A percentile compares a stretch with the other conserved stretches of the same genome.
Conservation (phyloP, 1,140 invertebrate species). For the Lordiphosa collinella region DNA sequence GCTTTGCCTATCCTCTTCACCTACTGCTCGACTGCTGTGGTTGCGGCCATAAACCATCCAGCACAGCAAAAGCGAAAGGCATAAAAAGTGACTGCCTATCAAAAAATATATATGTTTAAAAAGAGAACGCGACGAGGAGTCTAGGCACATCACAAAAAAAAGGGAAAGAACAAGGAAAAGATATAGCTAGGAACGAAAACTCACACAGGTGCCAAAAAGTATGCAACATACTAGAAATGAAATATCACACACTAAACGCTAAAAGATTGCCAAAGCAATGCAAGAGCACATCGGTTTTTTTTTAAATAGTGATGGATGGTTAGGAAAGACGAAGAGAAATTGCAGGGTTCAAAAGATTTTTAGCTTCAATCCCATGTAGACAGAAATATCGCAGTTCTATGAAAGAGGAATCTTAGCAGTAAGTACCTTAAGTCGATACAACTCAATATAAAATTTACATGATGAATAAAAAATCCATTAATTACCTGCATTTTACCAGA, state of each 20-base stretch:
- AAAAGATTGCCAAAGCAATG: conserved; percentile 54
- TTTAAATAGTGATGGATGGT: not conserved
- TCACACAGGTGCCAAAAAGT: conserved; percentile 67
- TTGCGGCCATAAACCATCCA: conserved; percentile 66
- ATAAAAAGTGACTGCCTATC: conserved; percentile 73
- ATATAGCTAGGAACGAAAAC: not conserved
- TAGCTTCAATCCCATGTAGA: too few species aligned
- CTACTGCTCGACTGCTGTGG: conserved; percentile 58
- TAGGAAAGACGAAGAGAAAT: too few species aligned
- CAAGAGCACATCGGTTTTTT: not conserved
- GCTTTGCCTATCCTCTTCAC: conserved; percentile 8
- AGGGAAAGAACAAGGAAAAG: conserved; percentile 5
- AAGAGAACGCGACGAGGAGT: not conserved
- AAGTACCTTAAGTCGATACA: too few species aligned
- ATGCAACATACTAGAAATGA: conserved; percentile 56
- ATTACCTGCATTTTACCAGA: too few species aligned
- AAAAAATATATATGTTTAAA: conserved; percentile 56
- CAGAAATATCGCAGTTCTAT: too few species aligned
- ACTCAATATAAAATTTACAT: too few species aligned
- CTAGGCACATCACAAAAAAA: conserved; percentile 41
- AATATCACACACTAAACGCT: conserved; percentile 66
- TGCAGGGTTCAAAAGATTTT: too few species aligned
- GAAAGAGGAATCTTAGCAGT: too few species aligned
- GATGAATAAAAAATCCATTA: too few species aligned
- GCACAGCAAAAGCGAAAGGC: conserved; percentile 41